phyloP scores from a whole-genome alignment of 2,113 vertebrate genomes.

The Dermatemys mawii region DNA sequence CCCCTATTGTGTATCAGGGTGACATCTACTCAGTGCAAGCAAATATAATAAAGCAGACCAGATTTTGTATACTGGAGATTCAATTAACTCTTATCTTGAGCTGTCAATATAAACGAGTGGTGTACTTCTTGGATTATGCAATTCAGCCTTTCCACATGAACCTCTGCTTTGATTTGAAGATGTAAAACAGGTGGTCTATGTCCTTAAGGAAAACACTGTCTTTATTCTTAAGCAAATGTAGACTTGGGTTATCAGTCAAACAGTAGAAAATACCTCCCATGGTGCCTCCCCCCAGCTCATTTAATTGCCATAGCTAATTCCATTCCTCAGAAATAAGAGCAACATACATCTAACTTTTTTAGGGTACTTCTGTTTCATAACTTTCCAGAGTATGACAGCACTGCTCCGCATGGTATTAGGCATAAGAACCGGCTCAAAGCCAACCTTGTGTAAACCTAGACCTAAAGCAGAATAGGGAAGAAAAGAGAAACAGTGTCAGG shows the following conservation, averaged over 20 bases:
- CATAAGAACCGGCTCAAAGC: not conserved
- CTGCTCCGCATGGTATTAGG: rapidly evolving
- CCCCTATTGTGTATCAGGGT: rapidly evolving
- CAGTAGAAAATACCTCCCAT: not conserved
- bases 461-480: rapidly evolving
- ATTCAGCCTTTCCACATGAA: rapidly evolving
- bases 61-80: not conserved
- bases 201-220: not conserved
- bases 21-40: not conserved
- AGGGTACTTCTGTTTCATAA: not conserved
- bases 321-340: rapidly evolving
- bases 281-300: rapidly evolving
- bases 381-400: rapidly evolving
- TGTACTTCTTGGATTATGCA: not conserved
- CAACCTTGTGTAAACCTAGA: rapidly evolving
- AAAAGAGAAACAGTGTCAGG: rapidly evolving
- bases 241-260: not conserved
- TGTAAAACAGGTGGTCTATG: not conserved
- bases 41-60: not conserved
- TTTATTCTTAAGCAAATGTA: not conserved
- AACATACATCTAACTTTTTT: not conserved
- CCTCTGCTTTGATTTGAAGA: not conserved
- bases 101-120: not conserved
- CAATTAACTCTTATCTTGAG: not conserved
- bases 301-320: not conserved